phyloP scores from a whole-genome alignment of 2,113 vertebrate genomes.

The Misgurnus anguillicaudatus region DNA sequence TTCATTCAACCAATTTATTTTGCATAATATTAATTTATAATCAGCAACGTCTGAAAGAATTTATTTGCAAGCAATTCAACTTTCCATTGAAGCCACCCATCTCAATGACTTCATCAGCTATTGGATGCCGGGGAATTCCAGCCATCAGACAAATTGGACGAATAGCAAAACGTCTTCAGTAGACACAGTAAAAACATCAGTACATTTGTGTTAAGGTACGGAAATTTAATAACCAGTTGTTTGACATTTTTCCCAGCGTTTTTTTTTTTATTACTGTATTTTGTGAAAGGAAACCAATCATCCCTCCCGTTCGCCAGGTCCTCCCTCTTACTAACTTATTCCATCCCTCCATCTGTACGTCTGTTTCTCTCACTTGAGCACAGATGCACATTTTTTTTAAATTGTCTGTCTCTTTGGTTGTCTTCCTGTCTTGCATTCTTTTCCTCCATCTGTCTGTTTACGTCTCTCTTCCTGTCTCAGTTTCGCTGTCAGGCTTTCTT shows the following conservation, averaged over 20 bases:
- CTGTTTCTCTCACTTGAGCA: constrained; percentile 51
- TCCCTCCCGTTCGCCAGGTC: constrained; percentile 34
- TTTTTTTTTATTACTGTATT: neutral
- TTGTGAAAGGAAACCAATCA: constrained; percentile 3
- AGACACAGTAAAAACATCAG: constrained; percentile 16
- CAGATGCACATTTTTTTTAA: constrained; percentile 12
- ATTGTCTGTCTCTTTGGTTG: neutral
- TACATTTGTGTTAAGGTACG: neutral
- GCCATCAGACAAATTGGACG: constrained; percentile 8
- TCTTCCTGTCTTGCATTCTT: constrained; percentile 7
- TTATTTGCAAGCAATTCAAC: neutral
- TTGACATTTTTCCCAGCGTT: constrained; percentile 8
- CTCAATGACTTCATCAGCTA: constrained; percentile 40
- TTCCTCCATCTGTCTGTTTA: constrained; percentile 5
- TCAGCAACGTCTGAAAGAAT: neutral
- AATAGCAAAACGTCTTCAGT: constrained; percentile 4
- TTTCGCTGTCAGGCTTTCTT: neutral
- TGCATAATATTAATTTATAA: neutral
- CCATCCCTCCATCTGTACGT: constrained; percentile 28
- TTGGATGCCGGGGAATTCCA: constrained; percentile 25
- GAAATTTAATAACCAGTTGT: constrained; percentile 21
- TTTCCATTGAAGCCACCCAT: constrained; percentile 28
- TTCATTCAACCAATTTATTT: constrained; percentile 2
- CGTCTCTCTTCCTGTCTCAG: constrained; percentile 1
- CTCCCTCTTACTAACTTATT: constrained; percentile 40